These are phyloP conservation scores for Gryon sp. DNA, from an alignment of 1,140 invertebrate species.

Conservation along the genomic window DNA sequence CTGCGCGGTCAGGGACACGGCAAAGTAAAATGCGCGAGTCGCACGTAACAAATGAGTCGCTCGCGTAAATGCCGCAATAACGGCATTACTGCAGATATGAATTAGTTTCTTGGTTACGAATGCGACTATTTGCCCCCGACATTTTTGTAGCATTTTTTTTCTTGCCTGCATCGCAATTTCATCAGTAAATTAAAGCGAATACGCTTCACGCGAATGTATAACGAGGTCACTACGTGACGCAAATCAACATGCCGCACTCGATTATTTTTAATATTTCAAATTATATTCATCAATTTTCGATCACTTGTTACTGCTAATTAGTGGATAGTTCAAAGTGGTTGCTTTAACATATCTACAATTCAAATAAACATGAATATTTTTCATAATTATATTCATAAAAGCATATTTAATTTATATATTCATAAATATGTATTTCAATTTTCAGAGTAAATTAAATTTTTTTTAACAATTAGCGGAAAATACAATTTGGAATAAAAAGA, in stretches of 20 bases:
- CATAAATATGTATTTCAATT: too few species aligned
- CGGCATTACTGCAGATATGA: slow-evolving; percentile 64
- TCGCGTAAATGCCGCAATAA: slow-evolving; percentile 71
- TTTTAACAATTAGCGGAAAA: too few species aligned
- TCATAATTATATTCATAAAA: too few species aligned
- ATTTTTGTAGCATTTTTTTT: slow-evolving; percentile 5
- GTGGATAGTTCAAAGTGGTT: neutral
- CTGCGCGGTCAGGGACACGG: slow-evolving; percentile 48
- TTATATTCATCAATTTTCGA: slow-evolving; percentile 3
- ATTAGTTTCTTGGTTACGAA: slow-evolving; percentile 50
- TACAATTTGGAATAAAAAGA: too few species aligned
- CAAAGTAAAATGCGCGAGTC: slow-evolving; percentile 21
- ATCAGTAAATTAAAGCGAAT: slow-evolving; percentile 24
- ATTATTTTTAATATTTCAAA: slow-evolving; percentile 31
- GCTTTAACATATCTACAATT: neutral
- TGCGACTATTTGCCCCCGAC: neutral
- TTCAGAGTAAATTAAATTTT: too few species aligned
- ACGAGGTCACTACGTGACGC: slow-evolving; percentile 20
- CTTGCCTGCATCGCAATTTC: slow-evolving; percentile 7
- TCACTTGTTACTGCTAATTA: neutral
- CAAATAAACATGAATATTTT: neutral
- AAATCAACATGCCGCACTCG: slow-evolving; percentile 10
- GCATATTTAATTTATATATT: too few species aligned
- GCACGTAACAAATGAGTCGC: slow-evolving; percentile 66
- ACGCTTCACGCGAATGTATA: slow-evolving; percentile 13